Base-by-base conservation (phyloP, 1,140 invertebrate species). In the Drosophila bipectinata region DNA sequence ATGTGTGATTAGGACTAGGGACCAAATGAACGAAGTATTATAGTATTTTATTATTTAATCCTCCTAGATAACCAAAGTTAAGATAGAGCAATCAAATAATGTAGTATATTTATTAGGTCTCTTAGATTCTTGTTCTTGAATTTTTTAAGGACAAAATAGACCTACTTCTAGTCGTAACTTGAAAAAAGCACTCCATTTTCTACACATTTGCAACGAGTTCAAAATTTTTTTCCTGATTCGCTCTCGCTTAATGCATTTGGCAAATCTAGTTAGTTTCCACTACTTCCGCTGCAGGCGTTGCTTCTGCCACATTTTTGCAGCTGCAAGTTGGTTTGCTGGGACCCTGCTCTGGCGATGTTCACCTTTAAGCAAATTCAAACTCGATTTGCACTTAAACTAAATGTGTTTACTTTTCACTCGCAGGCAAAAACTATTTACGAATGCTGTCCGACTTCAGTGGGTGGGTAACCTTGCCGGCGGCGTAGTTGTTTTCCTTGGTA, bases 331-430 rank as follows among this genome's bases (percentile, higher is more conserved):
- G 44, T 47, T 18, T 9, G 18, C 5, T 18, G 18, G 30, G 21
- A 34, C 8, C 15, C 30, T 14, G 61, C 2, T 14, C 30, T 32
- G 61, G 39, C 34, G 34, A 26, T 26, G 67, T 47, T 60, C 77
- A 76, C 66, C 82, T 82, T 88, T 69, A 82, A 83, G 79, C 72
- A 72, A 88, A 88, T 72, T 77, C 75, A 88, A 88, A 83, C 82
- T 87, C 83, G 75, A 87, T 87, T 88, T 87, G 82, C 82, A 88
- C 83, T 82, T 67, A 72, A 72, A 66, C 72, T 82, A 82, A 87
- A 88, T 88, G 79, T 87, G 72, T 88, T 87, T 87, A 62, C 79
- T 68, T 61, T 87, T 81, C 82, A 85, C 82, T 85, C 28, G 74
- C 64, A 71, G 78, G 74, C 78, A 85, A 68, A 59, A 87, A 82